Conservation (phyloP, 2,113 vertebrate genomes). For the Triplophysa dalaica region DNA sequence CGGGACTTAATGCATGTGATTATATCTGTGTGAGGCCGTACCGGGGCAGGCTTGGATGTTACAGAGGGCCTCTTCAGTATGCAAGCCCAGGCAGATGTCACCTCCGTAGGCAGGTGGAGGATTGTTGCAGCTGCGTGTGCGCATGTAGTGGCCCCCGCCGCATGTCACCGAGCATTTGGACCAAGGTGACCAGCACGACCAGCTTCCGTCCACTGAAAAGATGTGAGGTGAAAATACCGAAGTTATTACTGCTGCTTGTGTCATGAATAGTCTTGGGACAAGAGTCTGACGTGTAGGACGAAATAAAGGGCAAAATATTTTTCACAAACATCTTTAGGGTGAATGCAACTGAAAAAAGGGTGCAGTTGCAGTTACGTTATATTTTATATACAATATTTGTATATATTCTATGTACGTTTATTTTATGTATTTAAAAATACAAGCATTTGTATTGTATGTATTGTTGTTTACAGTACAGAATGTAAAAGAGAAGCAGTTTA, state of each 20-base stretch:
- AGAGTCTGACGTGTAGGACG: neutral
- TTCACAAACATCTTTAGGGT: neutral
- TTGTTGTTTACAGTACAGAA: too few species aligned
- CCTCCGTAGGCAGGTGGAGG: slow-evolving; percentile 90
- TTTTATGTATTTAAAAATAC: too few species aligned
- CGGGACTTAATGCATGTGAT: neutral
- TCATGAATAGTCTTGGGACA: slow-evolving; percentile 1
- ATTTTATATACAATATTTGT: too few species aligned
- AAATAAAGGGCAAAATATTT: neutral
- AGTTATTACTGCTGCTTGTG: neutral
- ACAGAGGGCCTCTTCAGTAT: slow-evolving; percentile 95
- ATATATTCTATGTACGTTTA: too few species aligned
- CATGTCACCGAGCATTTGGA: slow-evolving; percentile 95
- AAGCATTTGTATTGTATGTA: too few species aligned
- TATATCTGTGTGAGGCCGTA: slow-evolving; percentile 59
- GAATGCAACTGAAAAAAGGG: too few species aligned
- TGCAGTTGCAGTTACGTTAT: too few species aligned
- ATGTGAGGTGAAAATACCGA: slow-evolving; percentile 39
- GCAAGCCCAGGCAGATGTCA: slow-evolving; percentile 95
- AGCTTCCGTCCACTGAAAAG: slow-evolving; percentile 88
- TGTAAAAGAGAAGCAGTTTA: too few species aligned
- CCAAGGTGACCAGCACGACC: slow-evolving; percentile 98
- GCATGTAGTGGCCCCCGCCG: slow-evolving; percentile 93
- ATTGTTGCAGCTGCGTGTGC: slow-evolving; percentile 90
- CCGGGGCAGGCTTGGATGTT: slow-evolving; percentile 91